These are phyloP conservation scores for Nomada ruficornis DNA, from an alignment of 2,888 invertebrate genomes.

Conservation along the genomic window DNA sequence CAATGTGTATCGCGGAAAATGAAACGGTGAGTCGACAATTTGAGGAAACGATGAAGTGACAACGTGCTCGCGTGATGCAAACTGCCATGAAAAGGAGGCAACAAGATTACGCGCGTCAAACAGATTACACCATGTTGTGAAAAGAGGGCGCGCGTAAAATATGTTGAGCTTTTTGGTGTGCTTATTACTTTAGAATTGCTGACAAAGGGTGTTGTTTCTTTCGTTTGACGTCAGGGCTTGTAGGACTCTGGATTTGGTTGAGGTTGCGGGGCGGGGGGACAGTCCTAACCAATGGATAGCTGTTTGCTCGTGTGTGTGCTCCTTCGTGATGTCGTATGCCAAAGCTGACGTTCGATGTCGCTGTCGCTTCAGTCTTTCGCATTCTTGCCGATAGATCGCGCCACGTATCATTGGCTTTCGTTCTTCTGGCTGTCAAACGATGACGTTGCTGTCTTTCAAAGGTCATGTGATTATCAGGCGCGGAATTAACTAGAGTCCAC, in stretches of 20 bases:
- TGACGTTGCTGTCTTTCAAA: constrained; percentile 39
- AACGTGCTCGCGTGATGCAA: constrained; percentile 67
- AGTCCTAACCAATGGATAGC: constrained; percentile 54
- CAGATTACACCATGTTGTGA: constrained; percentile 70
- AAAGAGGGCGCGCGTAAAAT: constrained; percentile 64
- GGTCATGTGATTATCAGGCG: constrained; percentile 48
- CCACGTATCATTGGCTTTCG: constrained; percentile 15
- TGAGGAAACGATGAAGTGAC: constrained; percentile 52
- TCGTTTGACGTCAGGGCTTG: constrained; percentile 69
- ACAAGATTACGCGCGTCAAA: constrained; percentile 51
- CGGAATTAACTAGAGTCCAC: constrained; percentile 30
- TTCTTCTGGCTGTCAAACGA: constrained; percentile 9
- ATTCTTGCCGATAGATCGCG: constrained; percentile 57
- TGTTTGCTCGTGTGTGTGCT: constrained; percentile 43
- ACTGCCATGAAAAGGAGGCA: constrained; percentile 55
- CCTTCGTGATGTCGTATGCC: constrained; percentile 49
- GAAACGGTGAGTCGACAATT: constrained; percentile 79
- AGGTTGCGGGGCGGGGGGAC: constrained; percentile 42
- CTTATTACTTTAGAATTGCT: not conserved
- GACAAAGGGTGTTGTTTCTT: constrained; percentile 75
- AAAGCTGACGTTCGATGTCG: constrained; percentile 59
- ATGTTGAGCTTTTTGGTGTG: constrained; percentile 13
- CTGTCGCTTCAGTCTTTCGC: constrained; percentile 38
- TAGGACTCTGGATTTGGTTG: constrained; percentile 55
- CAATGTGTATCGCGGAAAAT: constrained; percentile 79